phyloP scores from a whole-genome alignment of 1,140 invertebrate genomes.

The Apis laboriosa region DNA sequence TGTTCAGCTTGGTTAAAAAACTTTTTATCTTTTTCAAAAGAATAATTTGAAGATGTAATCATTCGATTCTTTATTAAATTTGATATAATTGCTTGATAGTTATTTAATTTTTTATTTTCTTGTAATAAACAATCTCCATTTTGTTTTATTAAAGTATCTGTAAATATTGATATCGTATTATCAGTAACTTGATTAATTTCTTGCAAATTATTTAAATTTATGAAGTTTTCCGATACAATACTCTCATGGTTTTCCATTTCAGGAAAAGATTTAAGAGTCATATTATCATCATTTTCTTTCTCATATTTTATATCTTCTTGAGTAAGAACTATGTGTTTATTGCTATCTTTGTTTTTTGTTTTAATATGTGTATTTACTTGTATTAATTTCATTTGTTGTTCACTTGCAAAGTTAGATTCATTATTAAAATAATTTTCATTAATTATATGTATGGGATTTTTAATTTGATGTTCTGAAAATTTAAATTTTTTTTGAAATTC shows the following conservation, averaged over 20 bases:
- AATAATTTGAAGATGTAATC: constrained; percentile 19
- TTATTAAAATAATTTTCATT: constrained; percentile 32
- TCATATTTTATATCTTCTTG: constrained; percentile 43
- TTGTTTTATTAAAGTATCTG: constrained; percentile 10
- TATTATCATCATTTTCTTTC: constrained; percentile 21
- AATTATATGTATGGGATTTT: constrained; percentile 18
- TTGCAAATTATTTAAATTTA: constrained; percentile 24
- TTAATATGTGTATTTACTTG: constrained; percentile 31
- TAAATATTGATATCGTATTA: background rate
- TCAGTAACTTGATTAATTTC: constrained; percentile 11
- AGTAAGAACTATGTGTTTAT: constrained; percentile 35
- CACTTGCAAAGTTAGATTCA: background rate
- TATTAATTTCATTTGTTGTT: constrained; percentile 42
- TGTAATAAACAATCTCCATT: constrained; percentile 20
- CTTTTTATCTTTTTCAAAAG: constrained; percentile 12
- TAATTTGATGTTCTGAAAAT: constrained; percentile 29
- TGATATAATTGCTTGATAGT: constrained; percentile 20
- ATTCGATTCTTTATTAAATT: constrained; percentile 31
- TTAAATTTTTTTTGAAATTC: constrained; percentile 26
- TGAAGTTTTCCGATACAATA: constrained; percentile 23
- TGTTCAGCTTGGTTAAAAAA: constrained; percentile 32
- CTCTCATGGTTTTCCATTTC: constrained; percentile 39
- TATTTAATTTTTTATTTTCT: constrained; percentile 17
- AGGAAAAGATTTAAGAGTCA: constrained; percentile 33
- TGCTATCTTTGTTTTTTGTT: constrained; percentile 22